Base-by-base conservation (phyloP, 1,140 invertebrate genomes). In the Pseudomyrmex flavicornis region DNA sequence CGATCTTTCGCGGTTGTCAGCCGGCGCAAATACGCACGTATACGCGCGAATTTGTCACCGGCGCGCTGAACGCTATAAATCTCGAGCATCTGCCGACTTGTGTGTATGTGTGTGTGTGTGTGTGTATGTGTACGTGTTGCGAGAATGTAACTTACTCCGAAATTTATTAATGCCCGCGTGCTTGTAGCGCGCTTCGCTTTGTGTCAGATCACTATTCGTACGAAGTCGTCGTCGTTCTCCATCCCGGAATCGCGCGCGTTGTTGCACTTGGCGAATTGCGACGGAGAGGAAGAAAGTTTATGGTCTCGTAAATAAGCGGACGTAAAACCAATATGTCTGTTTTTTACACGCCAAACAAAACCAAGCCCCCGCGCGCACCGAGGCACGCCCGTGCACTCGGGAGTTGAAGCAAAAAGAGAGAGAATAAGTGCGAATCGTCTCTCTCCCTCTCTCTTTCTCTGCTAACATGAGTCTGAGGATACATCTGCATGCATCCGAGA, bases 301-400 rank as follows among this genome's bases (percentile, higher is more conserved):
- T 85, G 89, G 84, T 92, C 90, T 91, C 92, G 90, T 93, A 93
- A 93, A 93, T 93, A 92, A 92, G 85, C 56, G 79, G 85, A 89
- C 90, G 89, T 92, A 92, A 92, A 93, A 90, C 84, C 91, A 90
- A 92, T 92, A 91, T 80, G 82, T 90, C 70, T 75, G 68, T 83
- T 92, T 91, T 91, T 89, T 91, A 88, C 72, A 20, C 74, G 22
- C 13, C 63, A 52, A 87, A 82, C 75, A 80, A 87, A 86, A 80
- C 69, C 86, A 26, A 50, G 56, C 75, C 48, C 46, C 65, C 22
- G 75, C 66, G 48, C 15, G 22, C 44, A 72, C 35, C 35, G 35
- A 35, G 72, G 68, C 58, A 50, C 59, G 58, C 46, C 13, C 76
- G 70, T 22, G 68, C 52, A 15, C 17, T 65, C n/a, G 56, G 62